phyloP scores from a whole-genome alignment of 2,888 invertebrate species.

The Tenthredo notha region DNA sequence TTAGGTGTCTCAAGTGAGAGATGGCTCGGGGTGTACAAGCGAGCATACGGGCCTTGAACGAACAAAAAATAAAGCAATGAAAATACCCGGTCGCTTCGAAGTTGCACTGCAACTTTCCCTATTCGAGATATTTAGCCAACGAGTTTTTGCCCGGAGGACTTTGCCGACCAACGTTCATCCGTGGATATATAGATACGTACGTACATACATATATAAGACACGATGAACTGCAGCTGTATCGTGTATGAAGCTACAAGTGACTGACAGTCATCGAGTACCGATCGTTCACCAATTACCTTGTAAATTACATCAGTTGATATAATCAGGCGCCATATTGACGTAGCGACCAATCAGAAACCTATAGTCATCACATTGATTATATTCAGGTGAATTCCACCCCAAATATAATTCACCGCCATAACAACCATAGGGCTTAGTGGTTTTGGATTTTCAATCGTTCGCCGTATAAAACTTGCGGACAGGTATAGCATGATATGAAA shows the following conservation, averaged over 20 bases:
- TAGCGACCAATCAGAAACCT: conserved; percentile 64
- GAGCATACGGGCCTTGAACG: neutral
- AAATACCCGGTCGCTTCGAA: conserved; percentile 25
- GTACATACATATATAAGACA: neutral
- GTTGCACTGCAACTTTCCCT: conserved; percentile 67
- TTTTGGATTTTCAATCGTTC: neutral
- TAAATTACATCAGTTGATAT: conserved; percentile 72
- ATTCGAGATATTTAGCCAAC: conserved; percentile 66
- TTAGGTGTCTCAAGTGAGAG: conserved; percentile 44
- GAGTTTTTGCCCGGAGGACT: conserved; percentile 58
- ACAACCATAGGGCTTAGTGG: neutral
- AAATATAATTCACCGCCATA: neutral
- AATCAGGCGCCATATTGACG: conserved; percentile 70
- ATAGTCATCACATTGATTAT: conserved; percentile 9
- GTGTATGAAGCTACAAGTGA: conserved; percentile 39
- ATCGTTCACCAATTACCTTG: conserved; percentile 69
- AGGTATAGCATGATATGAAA: neutral
- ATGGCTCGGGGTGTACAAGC: conserved; percentile 42
- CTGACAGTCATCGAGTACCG: conserved; percentile 58
- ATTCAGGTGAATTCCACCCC: neutral
- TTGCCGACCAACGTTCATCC: neutral
- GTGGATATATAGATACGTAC: neutral
- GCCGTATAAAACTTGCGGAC: neutral
- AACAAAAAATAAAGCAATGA: conserved; percentile 45
- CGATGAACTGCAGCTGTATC: neutral